Evolutionary conservation across 2,113 vertebrate genomes (phyloP), one percentile per base, ranked within the genome.

Genomic region (Microtus ochrogaster): DNA sequence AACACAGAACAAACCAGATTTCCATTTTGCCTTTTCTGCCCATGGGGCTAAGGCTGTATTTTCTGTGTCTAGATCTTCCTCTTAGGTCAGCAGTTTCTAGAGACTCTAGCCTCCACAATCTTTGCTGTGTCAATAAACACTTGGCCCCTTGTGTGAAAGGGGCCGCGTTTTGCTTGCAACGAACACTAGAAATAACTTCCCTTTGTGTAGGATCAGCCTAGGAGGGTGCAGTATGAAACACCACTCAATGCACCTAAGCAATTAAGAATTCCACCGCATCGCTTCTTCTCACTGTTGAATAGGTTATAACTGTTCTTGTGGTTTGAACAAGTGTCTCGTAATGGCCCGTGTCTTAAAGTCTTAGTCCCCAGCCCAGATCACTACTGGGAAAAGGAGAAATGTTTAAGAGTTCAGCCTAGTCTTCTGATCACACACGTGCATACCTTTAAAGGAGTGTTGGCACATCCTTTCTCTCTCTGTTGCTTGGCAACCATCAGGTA

Each of bases 101-200:
- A 65, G 52, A 12, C 44, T 92, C 73, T 61, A 72, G 49, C 44
- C 70, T 81, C 61, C 76, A 39, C 19, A 21, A 39, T 47, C 70
- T 91, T 41, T 84, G 30, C 47, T 86, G 1, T 65, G 13, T 52
- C 77, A 95, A 79, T 88, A 76, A 94, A 52, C 6, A 28, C 16
- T 72, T n/a, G 14, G 3, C 28, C 52, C 14, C 61, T 72, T 92
- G 86, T 61, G 41, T 89, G 70, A 94, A 39, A 73, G 77, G 36
- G 21, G 33, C 73, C 12, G 9, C n/a, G 55, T 16, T 39, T 82
- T 94, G n/a, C 7, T 90, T 89, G 24, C 72, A 90, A 81, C 68
- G 61, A 76, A 96, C 72, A 70, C 76, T 86, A 16, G 72, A 88
- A 93, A 78, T 52, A 17, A 7, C 17, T 86, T 94, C 1, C 3